Evolutionary conservation across 2,113 vertebrate genomes (phyloP).

Genomic region (Proteles cristata): DNA sequence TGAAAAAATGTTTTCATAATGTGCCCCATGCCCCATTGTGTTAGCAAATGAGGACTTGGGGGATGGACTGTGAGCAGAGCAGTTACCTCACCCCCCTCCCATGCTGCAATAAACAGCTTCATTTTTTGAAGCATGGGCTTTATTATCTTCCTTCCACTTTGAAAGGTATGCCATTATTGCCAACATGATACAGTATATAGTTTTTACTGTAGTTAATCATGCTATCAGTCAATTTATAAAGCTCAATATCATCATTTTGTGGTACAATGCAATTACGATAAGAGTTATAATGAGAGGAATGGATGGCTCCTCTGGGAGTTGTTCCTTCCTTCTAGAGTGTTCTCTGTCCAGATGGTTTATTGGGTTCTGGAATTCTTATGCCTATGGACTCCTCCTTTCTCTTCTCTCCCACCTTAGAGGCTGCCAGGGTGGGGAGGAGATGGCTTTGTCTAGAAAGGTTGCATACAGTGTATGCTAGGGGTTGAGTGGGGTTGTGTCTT

Average conservation of each 20-base stretch:
- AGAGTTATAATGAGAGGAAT: conserved; percentile 32
- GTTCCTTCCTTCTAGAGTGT: neutral
- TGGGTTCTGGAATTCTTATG: neutral
- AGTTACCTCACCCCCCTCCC: neutral
- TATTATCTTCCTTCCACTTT: neutral
- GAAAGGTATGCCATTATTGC: neutral
- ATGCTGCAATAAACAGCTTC: neutral
- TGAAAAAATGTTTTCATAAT: conserved; percentile 69
- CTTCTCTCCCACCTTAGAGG: neutral
- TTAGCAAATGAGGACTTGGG: conserved; percentile 27
- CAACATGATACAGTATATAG: neutral
- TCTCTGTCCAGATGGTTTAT: conserved; percentile 44
- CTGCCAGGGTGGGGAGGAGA: neutral
- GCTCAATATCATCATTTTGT: conserved; percentile 8
- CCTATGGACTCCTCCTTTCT: neutral
- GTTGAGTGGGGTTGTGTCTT: neutral
- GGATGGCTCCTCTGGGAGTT: neutral
- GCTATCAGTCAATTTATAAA: conserved; percentile 31
- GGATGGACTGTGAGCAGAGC: neutral
- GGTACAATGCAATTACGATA: conserved; percentile 33
- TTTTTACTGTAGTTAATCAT: neutral
- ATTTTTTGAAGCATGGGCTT: neutral
- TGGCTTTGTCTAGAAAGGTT: neutral
- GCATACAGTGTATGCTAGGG: neutral
- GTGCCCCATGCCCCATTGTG: neutral